Percentiles rank a stretch among this genome's conserved stretches.
Evolutionary conservation across 2,113 vertebrate genomes (phyloP).

Genomic region (Marcusenius ussheri): DNA sequence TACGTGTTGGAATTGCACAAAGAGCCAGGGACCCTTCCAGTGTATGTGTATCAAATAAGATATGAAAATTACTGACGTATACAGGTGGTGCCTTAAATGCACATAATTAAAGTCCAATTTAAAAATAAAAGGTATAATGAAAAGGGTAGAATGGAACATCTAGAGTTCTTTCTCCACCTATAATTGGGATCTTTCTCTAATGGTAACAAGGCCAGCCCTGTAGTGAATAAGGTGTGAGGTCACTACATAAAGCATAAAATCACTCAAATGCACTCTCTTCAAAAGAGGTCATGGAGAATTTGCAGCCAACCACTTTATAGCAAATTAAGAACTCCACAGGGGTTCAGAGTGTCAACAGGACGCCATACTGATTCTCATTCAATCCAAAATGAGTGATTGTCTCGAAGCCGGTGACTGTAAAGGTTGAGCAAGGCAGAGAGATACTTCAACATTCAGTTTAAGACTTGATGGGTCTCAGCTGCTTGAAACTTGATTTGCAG

Average conservation of each 20-base stretch:
- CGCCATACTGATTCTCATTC: background rate
- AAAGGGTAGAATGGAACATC: constrained; percentile 29
- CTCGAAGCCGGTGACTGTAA: background rate
- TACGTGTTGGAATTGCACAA: constrained; percentile 1
- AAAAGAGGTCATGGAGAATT: background rate
- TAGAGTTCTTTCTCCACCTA: background rate
- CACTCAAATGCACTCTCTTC: background rate
- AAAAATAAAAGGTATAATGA: constrained; percentile 31
- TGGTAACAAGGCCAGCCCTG: background rate
- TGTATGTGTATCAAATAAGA: background rate
- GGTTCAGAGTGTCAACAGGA: background rate
- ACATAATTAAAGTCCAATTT: constrained; percentile 48
- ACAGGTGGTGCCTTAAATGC: constrained; percentile 22
- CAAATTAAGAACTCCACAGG: background rate
- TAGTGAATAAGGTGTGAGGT: background rate
- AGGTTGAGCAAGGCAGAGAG: background rate
- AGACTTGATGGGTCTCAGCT: background rate
- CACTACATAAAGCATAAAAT: background rate
- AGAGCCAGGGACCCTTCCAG: background rate
- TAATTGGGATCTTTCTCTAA: background rate
- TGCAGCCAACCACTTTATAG: background rate
- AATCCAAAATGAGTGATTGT: background rate
- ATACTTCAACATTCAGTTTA: background rate
- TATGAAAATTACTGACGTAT: constrained; percentile 33
- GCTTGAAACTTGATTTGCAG: background rate